Base-by-base conservation (phyloP, 2,888 invertebrate species). In the Euproctis similis region DNA sequence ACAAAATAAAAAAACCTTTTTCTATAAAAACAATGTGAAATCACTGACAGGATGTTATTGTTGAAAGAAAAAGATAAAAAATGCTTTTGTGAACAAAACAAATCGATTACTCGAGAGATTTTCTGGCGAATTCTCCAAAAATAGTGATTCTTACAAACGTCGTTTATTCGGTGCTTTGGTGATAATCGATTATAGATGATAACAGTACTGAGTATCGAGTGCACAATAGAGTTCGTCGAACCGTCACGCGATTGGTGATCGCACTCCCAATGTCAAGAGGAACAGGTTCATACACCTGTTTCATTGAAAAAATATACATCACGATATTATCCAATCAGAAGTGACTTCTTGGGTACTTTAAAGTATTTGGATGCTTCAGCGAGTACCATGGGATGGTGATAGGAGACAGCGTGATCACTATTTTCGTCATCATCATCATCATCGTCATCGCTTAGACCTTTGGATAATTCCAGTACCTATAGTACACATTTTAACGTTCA, bases 281-380 rank as follows among this genome's bases (percentile, higher is more conserved):
- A 51, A 55, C 70, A 73, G 72, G 77, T 80, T 57, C 75, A 76
- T 74, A 53, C 78, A 82, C 82, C 82, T 82, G 82, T 62, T 55
- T 34, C 26, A 21, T 36, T 39, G 37, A 55, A 60, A 74, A 70
- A 72, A 67, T 66, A 53, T 63, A 77, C 78, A 78, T 75, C 80
- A 80, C 78, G 77, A 78, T 14, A 14, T 80, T 77, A 78, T 71
- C 76, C 77, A 80, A 77, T 75, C 74, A 73, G 75, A 77, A 70
- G 59, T 56, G 21, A n/a, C n/a, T n/a, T n/a, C 11, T 28, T 8
- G 24, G 25, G 26, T 34, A 21, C 26, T 30, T 34, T 59, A 2
- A 31, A 56, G 61, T 70, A 74, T 73, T 67, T 19, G 69, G 61
- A 56, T 51, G 50, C 59, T 43, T 49, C 53, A 36, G 42, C 34